These are phyloP conservation scores for Trissolcus japonicus DNA, from an alignment of 2,888 invertebrate species.

Conservation along the genomic window DNA sequence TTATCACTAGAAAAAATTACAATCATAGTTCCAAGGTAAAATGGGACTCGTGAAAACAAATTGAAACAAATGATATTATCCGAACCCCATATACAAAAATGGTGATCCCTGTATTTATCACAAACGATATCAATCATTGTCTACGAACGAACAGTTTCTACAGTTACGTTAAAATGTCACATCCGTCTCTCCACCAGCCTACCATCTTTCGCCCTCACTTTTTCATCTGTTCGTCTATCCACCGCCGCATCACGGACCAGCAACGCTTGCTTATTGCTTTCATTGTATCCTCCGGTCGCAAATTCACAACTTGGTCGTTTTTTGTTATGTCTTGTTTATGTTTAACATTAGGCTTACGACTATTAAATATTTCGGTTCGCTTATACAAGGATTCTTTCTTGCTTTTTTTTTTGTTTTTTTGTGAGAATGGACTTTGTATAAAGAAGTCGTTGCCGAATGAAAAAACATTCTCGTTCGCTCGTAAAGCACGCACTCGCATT, in stretches of 20 bases:
- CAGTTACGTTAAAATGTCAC: conserved; percentile 17
- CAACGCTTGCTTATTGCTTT: conserved; percentile 5
- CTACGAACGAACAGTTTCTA: conserved; percentile 42
- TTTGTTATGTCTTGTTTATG: conserved; percentile 56
- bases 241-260: conserved; percentile 18
- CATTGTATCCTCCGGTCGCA: conserved; percentile 57
- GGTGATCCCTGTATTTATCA: conserved; percentile 15
- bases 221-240: conserved; percentile 3
- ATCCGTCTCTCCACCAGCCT: conserved; percentile 22
- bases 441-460: conserved; percentile 71
- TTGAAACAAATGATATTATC: conserved; percentile 8
- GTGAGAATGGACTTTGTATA: conserved; percentile 66
- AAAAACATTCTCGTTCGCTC: conserved; percentile 61
- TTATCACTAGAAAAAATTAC: conserved; percentile 15
- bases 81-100: conserved; percentile 1
- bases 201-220: conserved; percentile 30
- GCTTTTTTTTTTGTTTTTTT: conserved; percentile 25
- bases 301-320: conserved; percentile 67
- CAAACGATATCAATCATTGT: conserved; percentile 32
- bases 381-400: conserved; percentile 66
- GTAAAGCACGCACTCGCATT: conserved; percentile 49
- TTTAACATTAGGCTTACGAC: conserved; percentile 70
- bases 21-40: conserved; percentile 15
- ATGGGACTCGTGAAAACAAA: conserved; percentile 8
- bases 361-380: conserved; percentile 72